Evolutionary conservation across 2,888 invertebrate species (phyloP).

Genomic region (Tenthredo distinguenda): DNA sequence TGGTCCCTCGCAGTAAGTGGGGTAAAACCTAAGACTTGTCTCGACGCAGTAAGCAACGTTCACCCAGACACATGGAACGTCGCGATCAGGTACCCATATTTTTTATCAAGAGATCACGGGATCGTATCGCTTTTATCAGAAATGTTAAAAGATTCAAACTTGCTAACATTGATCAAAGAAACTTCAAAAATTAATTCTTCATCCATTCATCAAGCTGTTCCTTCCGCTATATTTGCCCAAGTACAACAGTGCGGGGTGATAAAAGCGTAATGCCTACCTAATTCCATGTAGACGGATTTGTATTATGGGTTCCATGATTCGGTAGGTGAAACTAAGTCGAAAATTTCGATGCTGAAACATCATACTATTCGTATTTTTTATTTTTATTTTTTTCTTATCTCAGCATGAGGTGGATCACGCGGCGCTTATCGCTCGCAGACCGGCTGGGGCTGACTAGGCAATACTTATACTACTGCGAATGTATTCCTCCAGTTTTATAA

Average conservation of each 20-base stretch:
- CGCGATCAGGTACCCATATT: background rate
- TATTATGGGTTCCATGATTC: background rate
- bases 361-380: background rate
- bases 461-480: background rate
- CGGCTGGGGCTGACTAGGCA: slow-evolving; percentile 3
- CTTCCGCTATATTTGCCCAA: background rate
- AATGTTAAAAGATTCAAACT: background rate
- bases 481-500: background rate
- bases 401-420: background rate
- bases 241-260: too few species aligned
- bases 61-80: background rate
- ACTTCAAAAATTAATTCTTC: background rate
- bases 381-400: background rate
- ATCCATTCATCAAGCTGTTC: background rate
- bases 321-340: background rate
- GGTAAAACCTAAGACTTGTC: slow-evolving; percentile 15
- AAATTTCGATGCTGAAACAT: background rate
- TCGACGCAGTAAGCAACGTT: slow-evolving; percentile 10
- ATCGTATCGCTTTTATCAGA: background rate
- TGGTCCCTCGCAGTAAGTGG: slow-evolving; percentile 30
- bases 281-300: background rate
- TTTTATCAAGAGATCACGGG: background rate
- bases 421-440: background rate
- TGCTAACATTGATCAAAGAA: background rate
- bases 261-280: background rate